A percentile compares a stretch with the other conserved stretches of the same genome.
Conservation (phyloP, 2,797 vertebrate species). For the Vespertilio murinus region DNA sequence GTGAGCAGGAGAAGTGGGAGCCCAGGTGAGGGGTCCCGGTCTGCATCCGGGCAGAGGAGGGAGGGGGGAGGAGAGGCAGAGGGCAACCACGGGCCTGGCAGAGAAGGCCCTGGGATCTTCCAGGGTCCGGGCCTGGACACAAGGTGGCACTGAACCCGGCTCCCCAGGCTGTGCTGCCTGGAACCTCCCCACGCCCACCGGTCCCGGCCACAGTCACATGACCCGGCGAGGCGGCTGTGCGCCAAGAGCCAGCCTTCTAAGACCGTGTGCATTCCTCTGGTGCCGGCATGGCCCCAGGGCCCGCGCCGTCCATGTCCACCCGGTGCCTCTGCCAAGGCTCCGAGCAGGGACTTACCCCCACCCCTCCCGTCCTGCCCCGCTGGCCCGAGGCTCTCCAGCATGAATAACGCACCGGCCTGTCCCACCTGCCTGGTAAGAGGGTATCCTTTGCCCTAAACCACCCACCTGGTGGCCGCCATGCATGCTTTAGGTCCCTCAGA, state of each 20-base stretch:
- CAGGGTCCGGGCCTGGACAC: not conserved
- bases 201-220: not conserved
- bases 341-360: not conserved
- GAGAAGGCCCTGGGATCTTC: not conserved
- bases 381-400: not conserved
- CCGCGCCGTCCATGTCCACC: not conserved
- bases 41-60: not conserved
- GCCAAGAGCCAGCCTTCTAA: no score
- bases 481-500: not conserved
- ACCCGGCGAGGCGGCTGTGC: accelerated
- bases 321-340: not conserved
- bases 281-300: no score
- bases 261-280: not conserved
- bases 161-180: not conserved
- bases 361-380: not conserved
- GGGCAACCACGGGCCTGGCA: accelerated
- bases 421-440: not conserved
- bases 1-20: not conserved
- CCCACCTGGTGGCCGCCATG: not conserved
- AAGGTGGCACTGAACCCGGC: no score
- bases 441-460: not conserved
- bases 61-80: not conserved
- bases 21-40: not conserved
- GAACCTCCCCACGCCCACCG: not conserved
- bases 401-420: not conserved